These are phyloP conservation scores for Stomatorhinus ivindoensis DNA, from an alignment of 2,113 vertebrate genomes.

Conservation along the genomic window DNA sequence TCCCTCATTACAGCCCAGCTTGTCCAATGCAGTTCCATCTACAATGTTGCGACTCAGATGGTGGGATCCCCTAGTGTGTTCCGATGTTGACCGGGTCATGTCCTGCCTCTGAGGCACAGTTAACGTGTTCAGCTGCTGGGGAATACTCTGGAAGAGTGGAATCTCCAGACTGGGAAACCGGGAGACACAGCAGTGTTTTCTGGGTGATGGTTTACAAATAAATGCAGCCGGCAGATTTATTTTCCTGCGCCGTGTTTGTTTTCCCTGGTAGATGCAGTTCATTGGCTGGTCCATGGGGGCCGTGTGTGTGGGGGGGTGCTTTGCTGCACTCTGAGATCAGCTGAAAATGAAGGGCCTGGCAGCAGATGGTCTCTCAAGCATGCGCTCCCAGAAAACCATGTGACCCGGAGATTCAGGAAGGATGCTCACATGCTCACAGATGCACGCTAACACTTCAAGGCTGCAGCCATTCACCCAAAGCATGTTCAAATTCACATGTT, in stretches of 20 bases:
- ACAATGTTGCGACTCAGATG: neutral
- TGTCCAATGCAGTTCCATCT: neutral
- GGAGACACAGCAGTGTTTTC: neutral
- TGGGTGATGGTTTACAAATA: neutral
- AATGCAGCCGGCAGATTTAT: neutral
- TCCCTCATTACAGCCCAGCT: conserved; percentile 37
- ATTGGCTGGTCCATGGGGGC: neutral
- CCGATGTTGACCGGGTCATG: neutral
- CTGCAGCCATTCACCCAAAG: neutral
- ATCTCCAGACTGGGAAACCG: neutral
- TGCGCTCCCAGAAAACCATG: neutral
- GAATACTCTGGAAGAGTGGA: neutral
- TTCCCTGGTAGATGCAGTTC: neutral
- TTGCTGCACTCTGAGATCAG: neutral
- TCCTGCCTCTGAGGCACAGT: neutral
- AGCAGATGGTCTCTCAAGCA: neutral
- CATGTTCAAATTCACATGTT: neutral
- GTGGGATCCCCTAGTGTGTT: neutral
- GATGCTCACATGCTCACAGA: neutral
- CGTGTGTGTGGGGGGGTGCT: neutral
- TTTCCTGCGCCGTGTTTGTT: neutral
- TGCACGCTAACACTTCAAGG: neutral
- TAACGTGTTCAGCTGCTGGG: neutral
- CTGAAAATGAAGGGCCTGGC: neutral
- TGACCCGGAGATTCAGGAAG: neutral